A percentile compares a stretch with the other conserved stretches of the same genome.
These are phyloP conservation scores for Cynodonichthys magdalenae DNA, from an alignment of 2,797 vertebrate species.

Conservation along the genomic window DNA sequence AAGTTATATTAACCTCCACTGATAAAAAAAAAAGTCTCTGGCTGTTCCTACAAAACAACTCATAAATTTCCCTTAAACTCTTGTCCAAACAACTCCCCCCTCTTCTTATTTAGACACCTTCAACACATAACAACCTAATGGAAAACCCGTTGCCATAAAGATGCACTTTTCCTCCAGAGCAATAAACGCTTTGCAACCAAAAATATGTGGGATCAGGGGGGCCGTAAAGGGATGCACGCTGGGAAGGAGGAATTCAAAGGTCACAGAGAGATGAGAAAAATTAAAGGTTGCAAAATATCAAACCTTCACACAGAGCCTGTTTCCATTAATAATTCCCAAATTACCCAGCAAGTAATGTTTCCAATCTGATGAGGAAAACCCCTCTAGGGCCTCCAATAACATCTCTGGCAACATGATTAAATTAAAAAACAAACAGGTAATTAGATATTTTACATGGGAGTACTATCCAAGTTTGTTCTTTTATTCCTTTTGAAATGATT, in stretches of 20 bases:
- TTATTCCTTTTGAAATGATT: conserved; percentile 21
- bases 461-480: conserved; percentile 23
- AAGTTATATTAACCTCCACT: conserved; percentile 3
- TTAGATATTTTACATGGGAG: conserved; percentile 29
- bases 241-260: conserved; percentile 11
- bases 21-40: conserved; percentile 11
- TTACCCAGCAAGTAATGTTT: conserved; percentile 27
- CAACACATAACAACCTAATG: conserved; percentile 42
- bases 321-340: conserved; percentile 25
- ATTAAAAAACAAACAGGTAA: conserved; percentile 28
- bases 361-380: conserved; percentile 27
- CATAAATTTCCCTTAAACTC: conserved; percentile 24
- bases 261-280: conserved; percentile 28
- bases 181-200: conserved; percentile 21
- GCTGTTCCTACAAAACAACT: conserved; percentile 27
- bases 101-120: conserved; percentile 30
- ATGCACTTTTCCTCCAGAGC: conserved; percentile 13
- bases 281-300: conserved; percentile 17
- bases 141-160: conserved; percentile 41
- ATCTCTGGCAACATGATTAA: conserved; percentile 34
- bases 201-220: neutral
- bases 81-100: neutral
- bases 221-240: neutral
- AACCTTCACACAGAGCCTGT: conserved; percentile 22
- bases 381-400: conserved; percentile 15